Evolutionary conservation across 2,113 vertebrate genomes (phyloP), one percentile per base, ranked within the genome.

Genomic region (Delphinapterus leucas): DNA sequence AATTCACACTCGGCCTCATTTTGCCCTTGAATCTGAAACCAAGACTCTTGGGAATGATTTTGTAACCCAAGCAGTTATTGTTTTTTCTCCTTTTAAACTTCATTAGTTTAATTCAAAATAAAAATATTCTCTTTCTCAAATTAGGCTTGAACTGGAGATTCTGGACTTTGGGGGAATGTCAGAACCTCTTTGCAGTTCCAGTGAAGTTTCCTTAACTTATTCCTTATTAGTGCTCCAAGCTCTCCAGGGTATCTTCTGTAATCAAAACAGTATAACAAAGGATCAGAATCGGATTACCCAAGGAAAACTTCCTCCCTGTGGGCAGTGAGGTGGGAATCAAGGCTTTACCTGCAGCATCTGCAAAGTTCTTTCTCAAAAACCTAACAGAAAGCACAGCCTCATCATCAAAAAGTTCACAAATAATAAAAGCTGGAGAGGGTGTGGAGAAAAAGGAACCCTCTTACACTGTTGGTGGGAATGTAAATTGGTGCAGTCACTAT

Each of bases 11-110:
- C 9, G 1, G 58, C 25, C n/a, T 96, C 87, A 38, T 94, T 95
- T 96, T 92, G 94, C 92, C 94, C 84, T 95, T 90, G 53, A 88
- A 88, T 90, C 65, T 81, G 84, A 96, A 95, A 89, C 25, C 17
- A 70, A 96, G 70, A 33, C 94, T 94, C 79, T 31, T 53, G 87
- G 95, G 74, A 74, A 53, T 61, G 83, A 87, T 88, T 96, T 44
- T 97, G 49, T 63, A 76, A 95, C 94, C 60, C 25, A 92, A 92
- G 68, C 47, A 83, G 61, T 93, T 96, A 87, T 17, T 70, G 55
- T 44, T 90, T 86, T 68, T 68, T 58, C 18, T 80, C 31, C 41
- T 28, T 31, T 23, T 90, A 76, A 94, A 90, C 55, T 60, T 80
- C 44, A 96, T 90, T 76, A 55, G 68, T 36, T 92, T 82, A 91